These are phyloP conservation scores for Elymnias hypermnestra DNA, from an alignment of 1,140 invertebrate genomes.

Conservation along the genomic window DNA sequence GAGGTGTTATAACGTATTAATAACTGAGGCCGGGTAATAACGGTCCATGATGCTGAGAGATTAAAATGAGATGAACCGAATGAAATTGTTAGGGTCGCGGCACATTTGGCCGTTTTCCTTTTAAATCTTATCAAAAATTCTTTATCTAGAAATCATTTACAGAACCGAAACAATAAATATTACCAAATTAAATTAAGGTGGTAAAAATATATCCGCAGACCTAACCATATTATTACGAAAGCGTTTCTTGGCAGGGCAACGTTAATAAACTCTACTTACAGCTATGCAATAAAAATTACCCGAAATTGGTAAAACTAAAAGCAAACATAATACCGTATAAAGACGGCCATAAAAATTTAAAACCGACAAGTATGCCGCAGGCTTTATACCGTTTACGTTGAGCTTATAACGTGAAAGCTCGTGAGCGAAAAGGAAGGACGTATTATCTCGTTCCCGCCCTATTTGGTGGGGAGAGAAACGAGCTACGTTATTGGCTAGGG, in stretches of 20 bases:
- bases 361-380: slow-evolving; percentile 28
- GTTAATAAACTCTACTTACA: slow-evolving; percentile 5
- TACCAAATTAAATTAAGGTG: no score
- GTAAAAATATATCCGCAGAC: not conserved
- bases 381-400: slow-evolving; percentile 21
- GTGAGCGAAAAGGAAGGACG: slow-evolving; percentile 48
- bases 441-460: slow-evolving; percentile 47
- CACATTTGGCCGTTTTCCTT: slow-evolving; percentile 18
- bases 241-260: not conserved
- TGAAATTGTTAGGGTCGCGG: slow-evolving; percentile 38
- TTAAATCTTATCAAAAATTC: no score
- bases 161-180: no score
- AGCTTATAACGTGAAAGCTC: slow-evolving; percentile 42
- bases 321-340: slow-evolving; percentile 7
- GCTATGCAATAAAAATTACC: slow-evolving; percentile 8
- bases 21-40: slow-evolving; percentile 46
- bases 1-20: slow-evolving; percentile 46
- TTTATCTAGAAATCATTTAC: no score
- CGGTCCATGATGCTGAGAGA: slow-evolving; percentile 49
- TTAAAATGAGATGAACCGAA: slow-evolving; percentile 40
- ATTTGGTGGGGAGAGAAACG: slow-evolving; percentile 48
- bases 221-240: slow-evolving; percentile 2
- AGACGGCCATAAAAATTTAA: slow-evolving; percentile 8
- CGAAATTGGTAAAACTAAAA: slow-evolving; percentile 5
- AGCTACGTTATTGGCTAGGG: slow-evolving; percentile 51